Base-by-base conservation (phyloP, 1,140 invertebrate genomes). In the Muscidifurax raptorellus region DNA sequence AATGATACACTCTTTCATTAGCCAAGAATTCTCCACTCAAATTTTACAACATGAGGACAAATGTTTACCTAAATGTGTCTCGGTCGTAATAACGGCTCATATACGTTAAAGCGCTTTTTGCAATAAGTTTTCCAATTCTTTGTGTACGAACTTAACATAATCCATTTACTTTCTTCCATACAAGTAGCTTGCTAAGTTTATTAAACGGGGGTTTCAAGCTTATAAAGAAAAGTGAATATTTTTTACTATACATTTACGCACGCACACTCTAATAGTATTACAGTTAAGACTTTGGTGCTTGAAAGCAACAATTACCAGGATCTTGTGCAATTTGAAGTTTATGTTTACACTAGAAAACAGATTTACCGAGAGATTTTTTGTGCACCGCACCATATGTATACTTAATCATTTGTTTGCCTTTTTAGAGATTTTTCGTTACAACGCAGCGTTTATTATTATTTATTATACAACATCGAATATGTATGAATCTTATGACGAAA, bases 181-280 rank as follows among this genome's bases (percentile, higher is more conserved):
- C 59, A 77, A 75, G 44, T 76, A 59, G 12, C 10, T 78, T 59
- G 44, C 52, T 67, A 69, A 72, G 36, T 81, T 10, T 80, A n/a
- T 10, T 47, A 71, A 44, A 79, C 7, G 15, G 30, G 4, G 36
- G 72, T 25, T n/a, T 27, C 22, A 32, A 22, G 15, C 27, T 64
- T 74, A 22, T 4, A 32, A 59, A n/a, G 13, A 74, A 75, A 82
- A 47, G 32, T 27, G 67, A 28, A 82, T 64, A 80, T 77, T 74
- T 82, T 69, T 82, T 77, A 82, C 72, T 27, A 25, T 64, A 82
- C 59, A 71, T 71, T 72, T 67, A 64, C 32, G 40, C 28, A 40
- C 77, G 69, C 69, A 84, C 66, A 79, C n/a, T 28, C 36, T 59
- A 66, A 71, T 71, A 27, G 67, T 72, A 82, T 76, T 81, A 52